A percentile compares a stretch with the other conserved stretches of the same genome.
These are phyloP conservation scores for Silurus aristotelis DNA, from an alignment of 2,797 vertebrate species.

Conservation along the genomic window DNA sequence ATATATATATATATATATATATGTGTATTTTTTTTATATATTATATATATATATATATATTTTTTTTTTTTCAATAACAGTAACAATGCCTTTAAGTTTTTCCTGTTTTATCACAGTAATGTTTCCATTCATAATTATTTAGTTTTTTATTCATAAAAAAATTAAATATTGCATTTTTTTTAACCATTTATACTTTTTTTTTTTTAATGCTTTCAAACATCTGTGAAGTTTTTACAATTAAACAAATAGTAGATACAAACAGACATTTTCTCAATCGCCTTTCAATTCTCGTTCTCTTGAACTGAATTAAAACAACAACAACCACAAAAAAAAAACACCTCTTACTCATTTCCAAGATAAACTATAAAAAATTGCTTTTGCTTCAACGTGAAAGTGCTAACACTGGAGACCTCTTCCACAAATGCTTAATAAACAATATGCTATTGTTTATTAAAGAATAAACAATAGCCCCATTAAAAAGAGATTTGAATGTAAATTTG, in stretches of 20 bases:
- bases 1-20: too few relatives aligned
- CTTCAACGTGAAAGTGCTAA: background rate
- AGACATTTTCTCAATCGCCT: background rate
- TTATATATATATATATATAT: too few relatives aligned
- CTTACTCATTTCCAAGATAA: background rate
- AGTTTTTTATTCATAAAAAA: background rate
- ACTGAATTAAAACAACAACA: background rate
- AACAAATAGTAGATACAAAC: background rate
- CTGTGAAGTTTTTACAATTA: too few relatives aligned
- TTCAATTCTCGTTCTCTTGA: background rate
- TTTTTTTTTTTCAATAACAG: background rate
- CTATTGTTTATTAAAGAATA: background rate
- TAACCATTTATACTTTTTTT: background rate
- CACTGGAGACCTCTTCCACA: background rate
- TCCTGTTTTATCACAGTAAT: background rate
- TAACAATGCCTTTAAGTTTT: background rate
- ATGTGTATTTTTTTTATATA: too few relatives aligned
- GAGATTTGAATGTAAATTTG: background rate
- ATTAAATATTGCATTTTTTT: background rate
- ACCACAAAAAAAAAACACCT: too few relatives aligned
- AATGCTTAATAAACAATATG: background rate
- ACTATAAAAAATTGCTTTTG: background rate
- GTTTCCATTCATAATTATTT: background rate
- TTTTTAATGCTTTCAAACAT: background rate
- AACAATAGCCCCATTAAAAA: background rate